These are phyloP conservation scores for Pocillopora damicornis DNA, from an alignment of 64 coral and sea anemone genomes.

Conservation along the genomic window DNA sequence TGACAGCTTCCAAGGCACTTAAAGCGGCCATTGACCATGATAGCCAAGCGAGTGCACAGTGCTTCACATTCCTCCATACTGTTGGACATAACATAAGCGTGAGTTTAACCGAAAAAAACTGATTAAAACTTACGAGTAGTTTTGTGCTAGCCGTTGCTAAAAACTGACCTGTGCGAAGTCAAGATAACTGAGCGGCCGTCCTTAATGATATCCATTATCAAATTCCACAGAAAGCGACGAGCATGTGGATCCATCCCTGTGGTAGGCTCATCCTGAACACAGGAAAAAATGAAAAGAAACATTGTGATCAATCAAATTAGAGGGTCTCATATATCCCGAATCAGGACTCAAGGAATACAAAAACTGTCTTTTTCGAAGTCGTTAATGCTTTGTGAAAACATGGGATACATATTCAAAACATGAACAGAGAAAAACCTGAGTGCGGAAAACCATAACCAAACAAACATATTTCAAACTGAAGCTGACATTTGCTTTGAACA, in stretches of 20 bases:
- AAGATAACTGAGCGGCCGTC: slow-evolving; percentile 91
- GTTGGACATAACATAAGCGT: background rate
- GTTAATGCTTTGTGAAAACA: too few species aligned
- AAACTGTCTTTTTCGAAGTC: too few species aligned
- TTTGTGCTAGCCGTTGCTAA: background rate
- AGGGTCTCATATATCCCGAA: background rate
- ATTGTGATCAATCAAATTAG: background rate
- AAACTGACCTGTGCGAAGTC: slow-evolving; percentile 92
- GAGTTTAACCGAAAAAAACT: background rate
- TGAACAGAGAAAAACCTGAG: too few species aligned
- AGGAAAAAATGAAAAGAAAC: background rate
- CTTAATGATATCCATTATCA: slow-evolving; percentile 79
- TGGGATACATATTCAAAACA: too few species aligned
- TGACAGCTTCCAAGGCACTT: slow-evolving; percentile 85
- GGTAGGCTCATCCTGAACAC: slow-evolving; percentile 85
- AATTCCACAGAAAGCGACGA: slow-evolving; percentile 94
- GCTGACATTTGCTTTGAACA: too few species aligned
- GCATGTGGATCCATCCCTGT: slow-evolving; percentile 98
- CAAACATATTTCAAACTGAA: too few species aligned
- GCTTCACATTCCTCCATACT: slow-evolving; percentile 92
- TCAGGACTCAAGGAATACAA: too few species aligned
- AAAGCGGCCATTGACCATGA: slow-evolving; percentile 85
- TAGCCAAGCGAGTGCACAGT: slow-evolving; percentile 70
- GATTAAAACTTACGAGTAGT: background rate
- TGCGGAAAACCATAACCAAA: too few species aligned